Evolutionary conservation across 2,888 invertebrate genomes (phyloP).

Genomic region (Papilio protenor): DNA sequence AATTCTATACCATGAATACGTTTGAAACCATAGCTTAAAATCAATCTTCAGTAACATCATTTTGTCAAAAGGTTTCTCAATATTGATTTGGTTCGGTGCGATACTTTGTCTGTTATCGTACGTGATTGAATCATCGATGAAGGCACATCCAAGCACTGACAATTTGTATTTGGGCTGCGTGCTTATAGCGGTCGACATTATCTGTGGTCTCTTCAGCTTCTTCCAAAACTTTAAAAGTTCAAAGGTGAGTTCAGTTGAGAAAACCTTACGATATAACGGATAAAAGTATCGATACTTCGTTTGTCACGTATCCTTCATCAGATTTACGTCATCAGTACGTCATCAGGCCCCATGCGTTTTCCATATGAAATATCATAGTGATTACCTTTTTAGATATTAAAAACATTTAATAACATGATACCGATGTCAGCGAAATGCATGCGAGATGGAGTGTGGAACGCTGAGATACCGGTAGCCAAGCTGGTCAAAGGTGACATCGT

Average conservation of each 20-base stretch:
- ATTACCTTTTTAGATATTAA: constrained; percentile 93
- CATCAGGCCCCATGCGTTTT: neutral
- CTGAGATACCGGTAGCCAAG: constrained; percentile 93
- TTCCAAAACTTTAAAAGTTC: constrained; percentile 99
- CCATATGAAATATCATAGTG: neutral
- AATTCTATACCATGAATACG: neutral
- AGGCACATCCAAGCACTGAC: constrained; percentile 94
- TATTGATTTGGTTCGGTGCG: constrained; percentile 91
- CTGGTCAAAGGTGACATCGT: constrained; percentile 97
- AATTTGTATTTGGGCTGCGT: constrained; percentile 98
- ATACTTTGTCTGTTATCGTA: constrained; percentile 86
- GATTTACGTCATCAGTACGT: too few relatives aligned
- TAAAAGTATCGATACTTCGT: neutral
- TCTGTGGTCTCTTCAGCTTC: constrained; percentile 98
- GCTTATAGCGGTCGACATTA: constrained; percentile 96
- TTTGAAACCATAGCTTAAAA: neutral
- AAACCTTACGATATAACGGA: neutral
- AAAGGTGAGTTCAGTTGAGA: constrained; percentile 67
- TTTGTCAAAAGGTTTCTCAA: constrained; percentile 86
- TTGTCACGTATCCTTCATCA: neutral
- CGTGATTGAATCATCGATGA: constrained; percentile 88
- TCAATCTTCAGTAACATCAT: neutral
- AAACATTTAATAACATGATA: constrained; percentile 98
- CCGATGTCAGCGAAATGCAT: constrained; percentile 95
- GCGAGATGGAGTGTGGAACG: constrained; percentile 91